Percentiles rank a stretch among this genome's conserved stretches.
Evolutionary conservation across 1,140 invertebrate species (phyloP).

Genomic region (Drosophila tristis): DNA sequence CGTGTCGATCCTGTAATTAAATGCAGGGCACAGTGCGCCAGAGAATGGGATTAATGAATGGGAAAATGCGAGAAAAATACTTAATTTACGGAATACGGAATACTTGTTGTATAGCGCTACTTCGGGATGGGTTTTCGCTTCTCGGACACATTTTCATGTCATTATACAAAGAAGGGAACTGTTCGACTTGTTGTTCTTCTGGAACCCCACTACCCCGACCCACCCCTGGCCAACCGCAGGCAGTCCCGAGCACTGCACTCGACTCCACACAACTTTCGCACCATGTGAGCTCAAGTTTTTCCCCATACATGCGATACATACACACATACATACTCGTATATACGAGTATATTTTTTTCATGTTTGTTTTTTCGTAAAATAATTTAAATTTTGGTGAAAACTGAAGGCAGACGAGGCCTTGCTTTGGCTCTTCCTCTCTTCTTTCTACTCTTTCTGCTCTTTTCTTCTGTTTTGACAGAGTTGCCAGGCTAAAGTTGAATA

Average conservation of each 20-base stretch:
- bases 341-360: constrained; percentile 5
- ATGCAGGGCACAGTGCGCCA: constrained; percentile 27
- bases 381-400: constrained; percentile 53
- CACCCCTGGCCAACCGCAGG: constrained; percentile 22
- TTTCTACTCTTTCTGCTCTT: constrained; percentile 16
- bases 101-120: constrained; percentile 29
- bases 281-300: constrained; percentile 39
- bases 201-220: background rate
- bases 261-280: constrained; percentile 38
- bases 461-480: constrained; percentile 67
- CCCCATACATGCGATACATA: background rate
- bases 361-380: constrained; percentile 48
- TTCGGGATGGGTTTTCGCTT: constrained; percentile 8
- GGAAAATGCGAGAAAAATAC: constrained; percentile 54
- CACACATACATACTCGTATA: background rate
- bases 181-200: constrained; percentile 12
- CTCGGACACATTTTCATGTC: constrained; percentile 54
- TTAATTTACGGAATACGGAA: constrained; percentile 61
- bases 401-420: background rate
- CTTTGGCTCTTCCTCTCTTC: background rate
- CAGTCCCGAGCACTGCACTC: constrained; percentile 8
- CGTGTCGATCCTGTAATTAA: constrained; percentile 88
- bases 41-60: constrained; percentile 46
- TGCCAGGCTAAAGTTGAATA: constrained; percentile 69
- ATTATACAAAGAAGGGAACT: constrained; percentile 47